Evolutionary conservation across 2,113 vertebrate species (phyloP), one percentile per base, ranked within the genome.

Genomic region (Oncorhynchus keta): DNA sequence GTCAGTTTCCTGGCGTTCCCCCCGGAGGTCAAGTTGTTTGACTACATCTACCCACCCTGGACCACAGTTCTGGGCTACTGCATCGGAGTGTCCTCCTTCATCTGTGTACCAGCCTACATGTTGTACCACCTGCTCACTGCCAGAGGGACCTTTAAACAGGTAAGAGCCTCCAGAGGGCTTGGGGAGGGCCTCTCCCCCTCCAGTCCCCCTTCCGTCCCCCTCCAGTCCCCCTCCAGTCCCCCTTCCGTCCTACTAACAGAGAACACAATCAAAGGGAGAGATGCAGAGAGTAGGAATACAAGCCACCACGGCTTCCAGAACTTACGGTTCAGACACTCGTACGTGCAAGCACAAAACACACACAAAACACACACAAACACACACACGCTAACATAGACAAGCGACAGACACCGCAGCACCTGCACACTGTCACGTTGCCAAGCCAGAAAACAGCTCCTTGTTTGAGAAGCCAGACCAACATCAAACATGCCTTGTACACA

Each of bases 131-230:
- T 99, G 88, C 81, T 96, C 39, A 73, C 79, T 77, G 95, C 97
- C 61, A 96, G 96, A 32, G 98, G 98, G 64, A 95, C 97, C 51
- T 89, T 99, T 4, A 98, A 97, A 90, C 95, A 99, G 96, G 98
- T 99, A 91, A 1, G 84, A 72, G 14, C 6, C 7, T 3, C 59
- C 59, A 62, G 59, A 20, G 55, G 55, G 18, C 20, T 20, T 57
- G 55, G 55, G 16, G 16, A 0, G 16, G 20, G 22, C 59, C 28
- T 3, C 13, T 24, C 6, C 14, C 39, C 12, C 71, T 61, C 28
- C 28, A 28, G 24, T 24, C 24, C 24, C 24, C 24, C 24, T 24
- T 24, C 24, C 24, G 28, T 28, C 28, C 28, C 28, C 28, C 28
- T 76, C 77, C 28, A 28, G 28, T 28, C 28, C 28, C 28, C 28